Evolutionary conservation across 1,140 invertebrate genomes (phyloP).

Genomic region (Lasioglossum baleicum): DNA sequence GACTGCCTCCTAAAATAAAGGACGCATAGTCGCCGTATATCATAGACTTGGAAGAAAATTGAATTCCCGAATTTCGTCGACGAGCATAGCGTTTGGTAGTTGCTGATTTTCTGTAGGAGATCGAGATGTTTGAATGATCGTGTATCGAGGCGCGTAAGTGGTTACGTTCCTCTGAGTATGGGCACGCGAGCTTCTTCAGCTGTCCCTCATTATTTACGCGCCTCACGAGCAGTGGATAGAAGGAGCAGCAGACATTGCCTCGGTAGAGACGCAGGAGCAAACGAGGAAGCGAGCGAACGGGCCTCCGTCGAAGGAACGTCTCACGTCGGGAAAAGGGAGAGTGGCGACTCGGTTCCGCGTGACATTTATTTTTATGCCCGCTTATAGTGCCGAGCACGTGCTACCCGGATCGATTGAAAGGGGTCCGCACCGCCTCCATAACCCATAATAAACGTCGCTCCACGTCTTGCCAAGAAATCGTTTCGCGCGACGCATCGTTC

Average conservation of each 20-base stretch:
- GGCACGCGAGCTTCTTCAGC: conserved; percentile 61
- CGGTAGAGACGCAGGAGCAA: neutral
- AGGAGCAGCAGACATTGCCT: too few relatives aligned
- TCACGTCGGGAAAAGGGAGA: conserved; percentile 27
- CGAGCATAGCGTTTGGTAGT: neutral
- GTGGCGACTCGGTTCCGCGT: conserved; percentile 19
- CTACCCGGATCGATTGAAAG: conserved; percentile 61
- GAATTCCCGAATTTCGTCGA: neutral
- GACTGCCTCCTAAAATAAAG: too few relatives aligned
- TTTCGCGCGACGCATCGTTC: neutral
- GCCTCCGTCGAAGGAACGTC: neutral
- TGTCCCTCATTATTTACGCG: conserved; percentile 66
- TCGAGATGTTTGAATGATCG: conserved; percentile 21
- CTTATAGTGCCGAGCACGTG: conserved; percentile 67
- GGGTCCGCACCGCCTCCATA: conserved; percentile 4
- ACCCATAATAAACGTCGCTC: neutral
- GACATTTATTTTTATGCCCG: conserved; percentile 67
- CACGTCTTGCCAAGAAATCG: neutral
- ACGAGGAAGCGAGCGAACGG: neutral
- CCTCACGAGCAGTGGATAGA: conserved; percentile 11
- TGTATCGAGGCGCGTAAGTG: neutral
- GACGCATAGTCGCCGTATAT: too few relatives aligned
- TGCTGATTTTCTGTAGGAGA: neutral
- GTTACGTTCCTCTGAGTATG: neutral
- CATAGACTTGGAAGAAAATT: too few relatives aligned